Base-by-base conservation (phyloP, 2,797 vertebrate species). In the Psittacula echo region DNA sequence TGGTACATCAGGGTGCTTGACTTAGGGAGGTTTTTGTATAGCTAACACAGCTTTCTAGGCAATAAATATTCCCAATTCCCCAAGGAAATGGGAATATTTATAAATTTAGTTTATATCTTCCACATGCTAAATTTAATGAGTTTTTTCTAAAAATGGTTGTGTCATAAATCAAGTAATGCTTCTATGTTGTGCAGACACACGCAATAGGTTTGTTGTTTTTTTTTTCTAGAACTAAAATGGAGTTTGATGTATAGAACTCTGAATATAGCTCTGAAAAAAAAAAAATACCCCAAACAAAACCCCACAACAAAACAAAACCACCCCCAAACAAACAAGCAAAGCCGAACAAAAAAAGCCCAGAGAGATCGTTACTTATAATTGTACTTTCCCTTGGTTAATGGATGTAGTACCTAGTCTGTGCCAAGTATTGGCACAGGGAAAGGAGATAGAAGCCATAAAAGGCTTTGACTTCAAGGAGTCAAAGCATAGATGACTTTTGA, bases 131-230 rank as follows among this genome's bases (percentile, higher is more conserved):
- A 61, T 24, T 53, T 85, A 54, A 42, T 85, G 62, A 67, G 23
- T 7, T 60, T 85, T 79, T 87, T 85, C 29, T 74, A 45, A 51
- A 48, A 68, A 50, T 3, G 2, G 2, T 17, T 66, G 14, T 84
- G 16, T 71, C 32, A 56, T 80, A 64, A 87, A 58, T 5, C 1
- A 76, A 82, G 32, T 73, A 37, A 26, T 71, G 11, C 11, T 51
- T 62, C 37, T 76, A 2, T 77, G 29, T 65, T 80, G n/a, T 34
- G 21, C 30, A 51, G 56, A 37, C 23, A 66, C 8, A 39, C 5
- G 5, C 0, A 0, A 3, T 32, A 19, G 2, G 23, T 9, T 0
- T 34, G 11, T 34, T 10, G 6, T 4, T 14, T 56, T 58, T 60
- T 65, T 88, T 83, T 61, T 84, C 56, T 42, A 37, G 60, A 83